Conservation (phyloP, 1,140 invertebrate genomes). For the Hydropsyche tenuis region DNA sequence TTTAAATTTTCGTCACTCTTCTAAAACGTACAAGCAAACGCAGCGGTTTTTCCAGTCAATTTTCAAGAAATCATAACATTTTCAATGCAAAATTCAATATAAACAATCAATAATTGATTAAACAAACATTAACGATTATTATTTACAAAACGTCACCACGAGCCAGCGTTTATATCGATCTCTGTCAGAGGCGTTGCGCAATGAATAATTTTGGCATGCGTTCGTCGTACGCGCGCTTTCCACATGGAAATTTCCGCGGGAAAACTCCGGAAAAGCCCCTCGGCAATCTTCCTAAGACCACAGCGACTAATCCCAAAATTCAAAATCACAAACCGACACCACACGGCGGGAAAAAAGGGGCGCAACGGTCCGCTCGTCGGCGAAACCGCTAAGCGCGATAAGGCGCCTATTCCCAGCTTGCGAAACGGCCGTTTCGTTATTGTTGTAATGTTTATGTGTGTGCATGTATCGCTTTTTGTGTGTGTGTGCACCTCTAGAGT, state of each 20-base stretch:
- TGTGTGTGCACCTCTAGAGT: not conserved
- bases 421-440: not conserved
- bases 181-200: slow-evolving; percentile 44
- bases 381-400: slow-evolving; percentile 6
- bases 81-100: not conserved
- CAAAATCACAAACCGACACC: not conserved
- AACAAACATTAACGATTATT: not conserved
- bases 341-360: not conserved
- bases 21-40: too few species aligned
- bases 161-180: slow-evolving; percentile 43
- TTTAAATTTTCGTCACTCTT: too few species aligned
- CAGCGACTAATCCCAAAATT: too few species aligned
- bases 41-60: too few species aligned
- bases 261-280: not conserved
- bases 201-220: slow-evolving; percentile 40
- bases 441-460: not conserved
- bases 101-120: not conserved
- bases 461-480: not conserved
- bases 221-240: slow-evolving; percentile 16
- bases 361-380: not conserved
- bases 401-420: slow-evolving; percentile 1
- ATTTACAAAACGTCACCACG: slow-evolving; percentile 1
- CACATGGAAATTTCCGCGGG: slow-evolving; percentile 30
- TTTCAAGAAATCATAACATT: too few species aligned
- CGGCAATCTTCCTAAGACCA: not conserved